Base-by-base conservation (phyloP, 2,113 vertebrate genomes). In the Pangasianodon hypophthalmus region DNA sequence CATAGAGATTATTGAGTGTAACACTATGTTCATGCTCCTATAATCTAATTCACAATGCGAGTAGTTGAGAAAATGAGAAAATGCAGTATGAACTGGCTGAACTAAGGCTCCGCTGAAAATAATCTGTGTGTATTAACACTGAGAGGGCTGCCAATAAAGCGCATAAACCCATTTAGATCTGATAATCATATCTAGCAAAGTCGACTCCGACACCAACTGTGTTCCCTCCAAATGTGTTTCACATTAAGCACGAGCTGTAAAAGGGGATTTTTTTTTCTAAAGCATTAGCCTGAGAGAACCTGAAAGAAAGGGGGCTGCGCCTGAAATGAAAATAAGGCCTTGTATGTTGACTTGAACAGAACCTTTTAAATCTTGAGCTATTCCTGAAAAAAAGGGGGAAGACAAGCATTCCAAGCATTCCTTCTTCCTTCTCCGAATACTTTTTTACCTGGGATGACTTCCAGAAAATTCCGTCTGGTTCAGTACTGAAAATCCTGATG, bases 401-500 rank as follows among this genome's bases (percentile, higher is more conserved):
- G 56, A 37, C 48, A 29, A 73, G 48, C 64, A 58, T 88, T 88
- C 54, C 89, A 60, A 41, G n/a, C 87, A 87, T 89, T 89, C 91
- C 86, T 88, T 80, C 26, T 37, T 46, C 32, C 80, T 64, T 85
- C 46, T 52, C 62, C 5, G 67, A 91, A 84, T 90, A 84, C 69
- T 90, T 88, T 90, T 87, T 77, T 46, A 85, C 71, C 67, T 37
- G 82, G 85, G 77, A 83, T 69, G 86, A 82, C 48, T 80, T 88
- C 86, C 84, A 87, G 86, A 86, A 90, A 83, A 67, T 86, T 60
- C 67, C 41, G 44, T 24, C 85, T 79, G 89, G 89, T 69, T 90
- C 77, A 50, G 69, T 88, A n/a, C 67, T 88, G 87, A 80, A 87
- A 91, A 84, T 79, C 87, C 77, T 90, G 84, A 90, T 41, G 79